These are phyloP conservation scores for Acanthacorydalis orientalis DNA, from an alignment of 2,888 invertebrate genomes.

Conservation along the genomic window DNA sequence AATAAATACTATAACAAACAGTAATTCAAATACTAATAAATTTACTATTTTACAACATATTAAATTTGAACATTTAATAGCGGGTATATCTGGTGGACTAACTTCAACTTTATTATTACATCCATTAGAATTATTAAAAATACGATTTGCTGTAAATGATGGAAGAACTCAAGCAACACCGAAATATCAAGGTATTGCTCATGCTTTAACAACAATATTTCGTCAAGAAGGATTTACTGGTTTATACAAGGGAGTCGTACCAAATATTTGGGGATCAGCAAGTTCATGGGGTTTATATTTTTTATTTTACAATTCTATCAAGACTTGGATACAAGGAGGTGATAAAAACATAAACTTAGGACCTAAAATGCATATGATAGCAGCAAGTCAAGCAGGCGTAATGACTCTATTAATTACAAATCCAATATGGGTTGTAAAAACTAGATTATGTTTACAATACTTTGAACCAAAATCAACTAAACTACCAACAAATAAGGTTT, in stretches of 20 bases:
- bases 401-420: conserved; percentile 84
- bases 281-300: conserved; percentile 98
- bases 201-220: conserved; percentile 71
- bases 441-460: conserved; percentile 89
- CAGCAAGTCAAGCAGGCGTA: conserved; percentile 80
- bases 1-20: neutral
- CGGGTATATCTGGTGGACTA: conserved; percentile 91
- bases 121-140: conserved; percentile 95
- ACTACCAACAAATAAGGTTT: conserved; percentile 36
- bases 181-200: conserved; percentile 66
- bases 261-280: conserved; percentile 93
- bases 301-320: conserved; percentile 85
- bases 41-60: conserved; percentile 40
- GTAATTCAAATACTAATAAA: conserved; percentile 1
- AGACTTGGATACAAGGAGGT: conserved; percentile 76
- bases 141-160: conserved; percentile 96
- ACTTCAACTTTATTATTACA: conserved; percentile 84
- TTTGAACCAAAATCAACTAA: conserved; percentile 14
- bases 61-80: conserved; percentile 85
- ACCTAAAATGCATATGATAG: conserved; percentile 70
- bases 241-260: conserved; percentile 91
- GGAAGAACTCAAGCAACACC: conserved; percentile 67
- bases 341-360: conserved; percentile 63
- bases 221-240: conserved; percentile 74
- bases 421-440: conserved; percentile 99